Conservation (phyloP, 1,140 invertebrate species). For the Drusus annulatus region DNA sequence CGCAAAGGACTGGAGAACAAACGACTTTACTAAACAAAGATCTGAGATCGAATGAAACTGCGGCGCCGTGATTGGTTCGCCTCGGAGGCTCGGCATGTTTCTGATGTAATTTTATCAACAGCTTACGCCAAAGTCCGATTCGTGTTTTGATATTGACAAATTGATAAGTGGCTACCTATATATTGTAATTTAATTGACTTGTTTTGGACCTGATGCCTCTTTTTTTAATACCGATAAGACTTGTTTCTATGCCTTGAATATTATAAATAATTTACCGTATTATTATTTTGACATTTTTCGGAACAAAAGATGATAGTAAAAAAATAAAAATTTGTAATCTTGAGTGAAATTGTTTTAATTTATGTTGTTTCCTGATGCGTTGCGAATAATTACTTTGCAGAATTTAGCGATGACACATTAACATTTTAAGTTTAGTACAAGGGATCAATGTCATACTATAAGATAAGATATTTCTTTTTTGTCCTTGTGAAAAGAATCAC, state of each 20-base stretch:
- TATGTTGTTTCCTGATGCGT: too few relatives aligned
- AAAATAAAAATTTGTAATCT: too few relatives aligned
- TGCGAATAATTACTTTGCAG: too few relatives aligned
- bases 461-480: too few relatives aligned
- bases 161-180: too few relatives aligned
- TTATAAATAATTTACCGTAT: neutral
- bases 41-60: conserved; percentile 25
- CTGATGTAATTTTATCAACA: conserved; percentile 44
- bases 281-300: too few relatives aligned
- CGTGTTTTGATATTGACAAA: neutral
- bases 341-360: too few relatives aligned
- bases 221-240: neutral
- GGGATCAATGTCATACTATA: too few relatives aligned
- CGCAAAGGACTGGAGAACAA: neutral
- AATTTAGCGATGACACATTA: too few relatives aligned
- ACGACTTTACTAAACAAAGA: neutral
- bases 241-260: neutral
- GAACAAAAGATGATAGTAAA: too few relatives aligned
- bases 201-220: neutral
- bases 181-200: neutral
- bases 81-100: neutral
- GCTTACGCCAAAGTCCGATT: conserved; percentile 19
- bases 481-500: too few relatives aligned
- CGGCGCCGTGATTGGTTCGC: neutral
- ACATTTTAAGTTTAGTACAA: too few relatives aligned